These are phyloP conservation scores for Sinocyclocheilus rhinocerous DNA, from an alignment of 2,113 vertebrate genomes.

Conservation along the genomic window DNA sequence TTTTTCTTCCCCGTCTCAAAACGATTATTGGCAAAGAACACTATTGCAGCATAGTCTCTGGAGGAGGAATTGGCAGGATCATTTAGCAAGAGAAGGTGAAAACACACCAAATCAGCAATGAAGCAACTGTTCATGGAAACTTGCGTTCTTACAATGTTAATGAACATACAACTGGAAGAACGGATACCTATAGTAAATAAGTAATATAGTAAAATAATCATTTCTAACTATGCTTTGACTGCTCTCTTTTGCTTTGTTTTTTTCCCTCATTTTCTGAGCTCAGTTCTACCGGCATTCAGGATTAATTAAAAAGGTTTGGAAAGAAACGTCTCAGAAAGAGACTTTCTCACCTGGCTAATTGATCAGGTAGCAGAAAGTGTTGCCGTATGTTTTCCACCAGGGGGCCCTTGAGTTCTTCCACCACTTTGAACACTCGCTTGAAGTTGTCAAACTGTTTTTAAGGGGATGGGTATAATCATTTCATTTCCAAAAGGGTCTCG, in stretches of 20 bases:
- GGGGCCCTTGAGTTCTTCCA: slow-evolving; percentile 90
- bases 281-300: not conserved
- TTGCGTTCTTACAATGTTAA: not conserved
- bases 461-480: too few relatives aligned
- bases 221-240: not conserved
- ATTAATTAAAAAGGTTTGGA: not conserved
- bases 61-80: slow-evolving; percentile 20
- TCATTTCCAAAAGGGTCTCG: too few relatives aligned
- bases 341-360: slow-evolving; percentile 80
- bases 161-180: not conserved
- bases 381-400: slow-evolving; percentile 90
- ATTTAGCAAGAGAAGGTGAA: not conserved
- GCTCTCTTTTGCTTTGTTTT: not conserved
- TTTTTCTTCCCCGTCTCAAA: slow-evolving; percentile 93
- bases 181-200: not conserved
- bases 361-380: slow-evolving; percentile 88
- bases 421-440: slow-evolving; percentile 92
- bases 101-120: slow-evolving; percentile 9
- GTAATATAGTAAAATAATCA: not conserved
- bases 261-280: not conserved
- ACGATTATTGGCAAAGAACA: slow-evolving; percentile 92
- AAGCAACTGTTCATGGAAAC: not conserved
- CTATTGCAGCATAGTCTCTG: slow-evolving; percentile 91
- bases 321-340: not conserved
- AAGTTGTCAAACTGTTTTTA: slow-evolving; percentile 89